Conservation (phyloP, 2,797 vertebrate genomes). For the Lindbergichthys nudifrons region DNA sequence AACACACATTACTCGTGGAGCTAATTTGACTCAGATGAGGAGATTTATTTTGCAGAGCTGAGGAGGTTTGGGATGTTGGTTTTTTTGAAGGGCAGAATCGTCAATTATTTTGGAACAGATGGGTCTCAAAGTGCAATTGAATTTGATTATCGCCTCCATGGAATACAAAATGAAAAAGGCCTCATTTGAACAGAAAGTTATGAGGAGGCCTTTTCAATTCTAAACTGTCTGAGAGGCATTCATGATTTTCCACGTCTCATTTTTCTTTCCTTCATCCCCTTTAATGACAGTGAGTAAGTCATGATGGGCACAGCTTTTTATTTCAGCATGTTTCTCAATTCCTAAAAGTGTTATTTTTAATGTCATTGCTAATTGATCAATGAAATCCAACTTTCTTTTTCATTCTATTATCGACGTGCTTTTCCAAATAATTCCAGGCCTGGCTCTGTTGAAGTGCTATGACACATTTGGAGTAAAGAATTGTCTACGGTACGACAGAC, state of each 20-base stretch:
- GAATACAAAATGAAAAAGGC: constrained; percentile 58
- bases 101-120: constrained; percentile 72
- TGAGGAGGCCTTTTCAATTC: constrained; percentile 66
- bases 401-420: constrained; percentile 42
- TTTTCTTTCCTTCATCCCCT: constrained; percentile 8
- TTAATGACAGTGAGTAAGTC: constrained; percentile 37
- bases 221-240: constrained; percentile 34
- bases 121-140: constrained; percentile 71
- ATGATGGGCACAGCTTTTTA: constrained; percentile 52
- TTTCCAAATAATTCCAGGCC: constrained; percentile 61
- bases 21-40: constrained; percentile 71
- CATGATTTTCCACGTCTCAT: constrained; percentile 25
- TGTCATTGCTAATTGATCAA: constrained; percentile 60
- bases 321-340: constrained; percentile 42
- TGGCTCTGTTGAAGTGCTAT: constrained; percentile 40
- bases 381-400: constrained; percentile 55
- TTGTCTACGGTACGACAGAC: constrained; percentile 40
- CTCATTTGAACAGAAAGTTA: constrained; percentile 63
- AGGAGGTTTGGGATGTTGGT: constrained; percentile 26
- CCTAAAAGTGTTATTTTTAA: constrained; percentile 35
- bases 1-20: constrained; percentile 50
- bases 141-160: constrained; percentile 64
- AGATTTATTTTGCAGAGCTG: constrained; percentile 56
- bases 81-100: constrained; percentile 45
- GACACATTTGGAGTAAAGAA: constrained; percentile 61